Evolutionary conservation across 1,140 invertebrate genomes (phyloP).

Genomic region (Wasmannia auropunctata): DNA sequence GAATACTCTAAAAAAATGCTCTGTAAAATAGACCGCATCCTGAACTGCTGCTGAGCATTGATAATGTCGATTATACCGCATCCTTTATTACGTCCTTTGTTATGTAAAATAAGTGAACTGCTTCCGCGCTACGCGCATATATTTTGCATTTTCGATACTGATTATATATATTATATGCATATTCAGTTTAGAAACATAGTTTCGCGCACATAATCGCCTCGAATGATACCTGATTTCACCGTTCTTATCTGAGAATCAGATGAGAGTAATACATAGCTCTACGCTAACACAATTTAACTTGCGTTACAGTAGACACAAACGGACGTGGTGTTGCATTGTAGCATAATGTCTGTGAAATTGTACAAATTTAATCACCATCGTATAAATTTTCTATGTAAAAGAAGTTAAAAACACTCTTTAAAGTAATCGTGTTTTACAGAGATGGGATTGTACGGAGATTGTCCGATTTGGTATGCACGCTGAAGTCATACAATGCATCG

Average conservation of each 20-base stretch:
- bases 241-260: not conserved
- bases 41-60: not conserved
- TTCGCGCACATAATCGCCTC: constrained; percentile 53
- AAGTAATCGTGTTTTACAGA: not conserved
- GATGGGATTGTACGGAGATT: not conserved
- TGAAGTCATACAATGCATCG: not conserved
- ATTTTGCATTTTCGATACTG: constrained; percentile 74
- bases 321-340: constrained; percentile 33
- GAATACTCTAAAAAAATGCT: not conserved
- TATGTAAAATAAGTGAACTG: constrained; percentile 59
- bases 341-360: constrained; percentile 60
- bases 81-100: not conserved
- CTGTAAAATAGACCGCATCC: not conserved
- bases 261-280: not conserved
- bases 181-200: constrained; percentile 60
- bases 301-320: constrained; percentile 40
- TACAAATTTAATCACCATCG: constrained; percentile 62
- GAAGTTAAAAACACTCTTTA: not conserved
- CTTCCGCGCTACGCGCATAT: constrained; percentile 67
- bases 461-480: not conserved
- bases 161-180: constrained; percentile 57
- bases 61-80: not conserved
- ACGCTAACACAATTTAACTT: constrained; percentile 4
- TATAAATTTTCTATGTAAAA: constrained; percentile 67
- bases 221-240: not conserved